A percentile compares a stretch with the other conserved stretches of the same genome.
These are phyloP conservation scores for Rhinopomastus cyanomelas DNA, from an alignment of 2,113 vertebrate species.

Conservation along the genomic window DNA sequence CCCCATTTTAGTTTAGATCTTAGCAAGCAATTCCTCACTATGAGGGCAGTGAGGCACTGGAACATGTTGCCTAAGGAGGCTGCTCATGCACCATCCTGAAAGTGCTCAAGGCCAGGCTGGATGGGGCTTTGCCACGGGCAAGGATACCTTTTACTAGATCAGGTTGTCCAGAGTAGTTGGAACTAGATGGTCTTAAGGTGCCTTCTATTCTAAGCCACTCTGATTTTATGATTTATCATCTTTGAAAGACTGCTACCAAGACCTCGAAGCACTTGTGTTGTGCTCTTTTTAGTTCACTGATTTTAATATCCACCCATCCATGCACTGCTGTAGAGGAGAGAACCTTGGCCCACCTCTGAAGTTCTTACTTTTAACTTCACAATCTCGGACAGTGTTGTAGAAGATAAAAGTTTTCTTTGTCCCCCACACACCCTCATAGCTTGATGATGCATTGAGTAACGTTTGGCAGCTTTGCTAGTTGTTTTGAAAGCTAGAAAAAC, in stretches of 20 bases:
- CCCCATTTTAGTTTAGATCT: background rate
- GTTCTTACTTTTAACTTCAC: background rate
- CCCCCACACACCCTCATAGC: background rate
- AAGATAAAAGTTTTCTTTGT: background rate
- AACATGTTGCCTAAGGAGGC: too few relatives aligned
- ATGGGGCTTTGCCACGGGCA: too few relatives aligned
- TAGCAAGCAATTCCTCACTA: too few relatives aligned
- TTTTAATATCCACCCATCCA: background rate
- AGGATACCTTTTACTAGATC: too few relatives aligned
- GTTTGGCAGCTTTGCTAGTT: conserved; percentile 44
- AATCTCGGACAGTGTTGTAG: background rate
- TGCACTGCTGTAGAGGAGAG: background rate
- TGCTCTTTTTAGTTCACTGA: background rate
- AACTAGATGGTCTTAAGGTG: too few relatives aligned
- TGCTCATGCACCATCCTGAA: too few relatives aligned
- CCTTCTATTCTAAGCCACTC: too few relatives aligned
- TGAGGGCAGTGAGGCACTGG: too few relatives aligned
- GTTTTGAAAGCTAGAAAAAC: conserved; percentile 61
- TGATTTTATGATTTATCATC: too few relatives aligned
- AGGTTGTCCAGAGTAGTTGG: too few relatives aligned
- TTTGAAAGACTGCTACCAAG: background rate
- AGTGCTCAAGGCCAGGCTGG: too few relatives aligned
- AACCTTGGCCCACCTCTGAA: background rate
- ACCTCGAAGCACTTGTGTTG: background rate
- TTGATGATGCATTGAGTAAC: conserved; percentile 42